Evolutionary conservation across 37 sponge, comb jelly and placozoan genomes (phyloP), one percentile per base, ranked within the genome.

Genomic region (Cladorhizidae sp.): DNA sequence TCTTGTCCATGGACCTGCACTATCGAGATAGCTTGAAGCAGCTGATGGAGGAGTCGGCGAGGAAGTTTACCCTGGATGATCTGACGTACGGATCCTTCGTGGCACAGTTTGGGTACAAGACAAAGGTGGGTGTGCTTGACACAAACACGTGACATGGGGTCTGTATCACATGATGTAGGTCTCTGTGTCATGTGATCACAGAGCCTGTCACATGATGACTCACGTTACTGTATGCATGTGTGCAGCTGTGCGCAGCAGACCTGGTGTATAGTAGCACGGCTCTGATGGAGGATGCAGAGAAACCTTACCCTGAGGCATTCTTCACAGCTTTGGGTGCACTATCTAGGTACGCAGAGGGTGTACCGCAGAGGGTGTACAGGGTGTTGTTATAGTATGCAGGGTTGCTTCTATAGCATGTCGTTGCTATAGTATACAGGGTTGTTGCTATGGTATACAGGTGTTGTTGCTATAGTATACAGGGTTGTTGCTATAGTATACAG

Each of bases 31-130:
- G 83, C 51, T 40, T 98, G 38, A 83, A 72, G 21, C 82, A 87
- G 39, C 86, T 89, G 86, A 83, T 98, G 11, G 83, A 71, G 51
- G 78, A 86, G 26, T 74, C 84, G 1, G 72, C 92, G 3, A 36
- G 39, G 43, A 94, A 94, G 78, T 92, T 68, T 59, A 77, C 77
- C 2, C 77, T 95, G 54, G 90, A 89, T 21, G 88, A 94, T 45
- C 75, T 97, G 40, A 89, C 93, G 36, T 97, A 94, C 57, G 77
- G 93, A 35, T 90, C 95, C 23, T 97, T 94, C 75, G 63, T 79
- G 20, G 91, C 95, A 18, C 90, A 90, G 69, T 91, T 87, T 77
- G 98, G 98, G n/a, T 97, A 91, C 85, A 89, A 82, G 62, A 83
- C 80, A 62, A 96, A 92, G 84, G 89, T 93, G 35, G 12, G 69